Percentiles rank a stretch among this genome's conserved stretches.
Conservation (phyloP, 2,797 vertebrate genomes). For the Arctocebus calabarensis region DNA sequence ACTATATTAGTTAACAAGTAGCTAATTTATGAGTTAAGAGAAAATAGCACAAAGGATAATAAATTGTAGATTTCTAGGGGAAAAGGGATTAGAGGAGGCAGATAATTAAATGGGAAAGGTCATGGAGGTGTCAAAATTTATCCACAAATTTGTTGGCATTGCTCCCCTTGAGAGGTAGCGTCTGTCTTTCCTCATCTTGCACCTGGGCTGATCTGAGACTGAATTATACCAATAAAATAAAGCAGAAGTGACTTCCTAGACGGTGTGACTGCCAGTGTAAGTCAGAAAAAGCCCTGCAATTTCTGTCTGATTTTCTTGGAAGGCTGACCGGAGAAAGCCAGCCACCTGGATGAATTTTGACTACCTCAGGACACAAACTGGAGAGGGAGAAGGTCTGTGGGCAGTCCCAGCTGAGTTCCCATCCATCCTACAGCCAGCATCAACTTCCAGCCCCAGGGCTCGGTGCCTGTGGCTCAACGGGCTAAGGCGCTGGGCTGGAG, state of each 20-base stretch:
- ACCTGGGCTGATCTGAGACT: not conserved
- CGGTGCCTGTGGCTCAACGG: too few relatives aligned
- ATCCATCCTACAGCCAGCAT: not conserved
- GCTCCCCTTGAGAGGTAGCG: not conserved
- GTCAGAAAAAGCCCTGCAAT: not conserved
- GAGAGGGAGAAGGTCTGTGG: not conserved
- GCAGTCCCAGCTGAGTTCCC: not conserved
- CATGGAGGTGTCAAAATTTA: not conserved
- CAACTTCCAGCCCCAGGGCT: not conserved
- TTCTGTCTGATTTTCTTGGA: not conserved
- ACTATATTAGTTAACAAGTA: not conserved
- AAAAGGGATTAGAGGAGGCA: not conserved
- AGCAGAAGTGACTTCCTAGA: not conserved
- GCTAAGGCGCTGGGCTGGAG: too few relatives aligned
- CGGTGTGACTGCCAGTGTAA: not conserved
- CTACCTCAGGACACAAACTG: not conserved
- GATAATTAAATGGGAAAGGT: not conserved
- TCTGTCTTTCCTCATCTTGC: not conserved
- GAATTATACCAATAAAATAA: not conserved
- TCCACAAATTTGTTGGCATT: not conserved
- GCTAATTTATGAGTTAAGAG: not conserved
- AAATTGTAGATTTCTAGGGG: not conserved
- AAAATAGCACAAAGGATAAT: not conserved
- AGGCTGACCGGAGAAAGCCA: not conserved
- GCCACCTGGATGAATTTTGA: not conserved